These are phyloP conservation scores for Anguilla japonica DNA, from an alignment of 2,113 vertebrate genomes.

Conservation along the genomic window DNA sequence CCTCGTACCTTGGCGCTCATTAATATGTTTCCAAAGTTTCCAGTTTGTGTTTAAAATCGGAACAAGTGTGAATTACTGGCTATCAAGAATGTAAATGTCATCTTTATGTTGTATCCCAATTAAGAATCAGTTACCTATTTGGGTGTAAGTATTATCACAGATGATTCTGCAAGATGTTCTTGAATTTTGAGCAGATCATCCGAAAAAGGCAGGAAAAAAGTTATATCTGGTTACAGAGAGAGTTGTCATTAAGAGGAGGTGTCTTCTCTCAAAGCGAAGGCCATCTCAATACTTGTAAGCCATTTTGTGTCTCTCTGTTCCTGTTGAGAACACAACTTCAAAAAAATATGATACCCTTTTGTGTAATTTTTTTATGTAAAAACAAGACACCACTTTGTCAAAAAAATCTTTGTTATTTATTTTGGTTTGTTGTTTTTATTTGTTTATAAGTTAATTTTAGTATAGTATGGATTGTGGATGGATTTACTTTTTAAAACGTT, in stretches of 20 bases:
- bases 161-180: neutral
- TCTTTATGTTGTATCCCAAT: neutral
- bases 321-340: neutral
- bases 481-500: neutral
- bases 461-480: neutral
- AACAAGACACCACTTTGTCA: neutral
- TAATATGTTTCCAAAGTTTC: neutral
- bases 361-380: neutral
- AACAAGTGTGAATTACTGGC: constrained; percentile 1
- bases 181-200: constrained; percentile 10
- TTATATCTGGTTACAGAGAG: constrained; percentile 8
- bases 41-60: neutral
- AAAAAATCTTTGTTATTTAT: constrained; percentile 2
- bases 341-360: neutral
- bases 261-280: constrained; percentile 14
- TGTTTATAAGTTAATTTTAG: no score
- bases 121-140: constrained; percentile 6
- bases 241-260: constrained; percentile 14
- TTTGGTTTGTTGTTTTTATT: no score
- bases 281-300: constrained; percentile 11
- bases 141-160: neutral
- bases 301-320: constrained; percentile 3
- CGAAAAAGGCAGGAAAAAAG: neutral
- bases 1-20: neutral
- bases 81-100: no score